Base-by-base conservation (phyloP, 2,888 invertebrate genomes). In the Acleris laterana region DNA sequence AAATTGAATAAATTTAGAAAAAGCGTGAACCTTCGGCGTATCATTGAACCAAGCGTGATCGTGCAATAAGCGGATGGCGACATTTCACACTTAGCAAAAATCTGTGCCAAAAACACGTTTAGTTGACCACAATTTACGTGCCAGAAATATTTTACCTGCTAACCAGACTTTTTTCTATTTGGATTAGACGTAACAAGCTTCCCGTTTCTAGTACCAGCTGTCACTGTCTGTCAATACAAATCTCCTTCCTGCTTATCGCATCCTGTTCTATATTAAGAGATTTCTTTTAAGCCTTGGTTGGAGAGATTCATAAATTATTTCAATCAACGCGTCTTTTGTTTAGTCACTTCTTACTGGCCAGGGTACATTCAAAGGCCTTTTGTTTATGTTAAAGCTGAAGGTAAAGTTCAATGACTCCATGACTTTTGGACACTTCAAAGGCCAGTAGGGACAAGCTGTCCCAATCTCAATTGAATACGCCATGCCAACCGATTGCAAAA, bases 31-130 rank as follows among this genome's bases (percentile, higher is more conserved):
- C 63, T 53, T 61, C 64, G 50, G 50, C 28, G 56, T 61, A 48
- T 58, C 57, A 61, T 57, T 58, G 61, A 68, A 25, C 20, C 28
- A 11, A 5, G 67, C 69, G 69, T 69, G 69, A 64, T 53, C 58
- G 49, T 28, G 58, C 67, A 68, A 68, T 69, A 62, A 68, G 44
- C 61, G 13, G 32, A 16, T 52, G 55, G 62, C 59, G 68, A 68
- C 61, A 69, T 66, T 66, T 51, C 60, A 53, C 62, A 57, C 63
- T 49, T 59, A 32, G 7, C 48, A 19, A 25, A 55, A 55, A 62
- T 59, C 16, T 51, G 59, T 63, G 68, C 63, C 67, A 64, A 62
- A 52, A 65, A 56, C 32, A 32, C 44, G 50, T 32, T 20, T 19
- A 50, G 49, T 50, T 51, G 50, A 38, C 28, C 53, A 65, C 20